Evolutionary conservation across 1,140 invertebrate genomes (phyloP).

Genomic region (Drosophila aff.): DNA sequence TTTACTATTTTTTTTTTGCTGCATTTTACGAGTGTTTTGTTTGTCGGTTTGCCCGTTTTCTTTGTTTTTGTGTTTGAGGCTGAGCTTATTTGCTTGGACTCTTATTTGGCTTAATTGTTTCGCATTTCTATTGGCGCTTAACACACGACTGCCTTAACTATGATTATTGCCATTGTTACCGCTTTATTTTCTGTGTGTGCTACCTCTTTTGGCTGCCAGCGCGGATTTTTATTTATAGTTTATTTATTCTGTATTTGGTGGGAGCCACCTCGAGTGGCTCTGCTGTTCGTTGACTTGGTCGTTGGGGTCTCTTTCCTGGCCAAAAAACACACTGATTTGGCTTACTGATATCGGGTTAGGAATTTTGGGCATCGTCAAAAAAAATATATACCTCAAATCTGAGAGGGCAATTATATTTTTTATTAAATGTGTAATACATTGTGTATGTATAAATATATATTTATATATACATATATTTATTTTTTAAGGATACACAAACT

Average conservation of each 20-base stretch:
- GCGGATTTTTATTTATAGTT: constrained; percentile 23
- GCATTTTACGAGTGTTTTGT: constrained; percentile 37
- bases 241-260: constrained; percentile 30
- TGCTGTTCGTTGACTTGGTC: constrained; percentile 20
- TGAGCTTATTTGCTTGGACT: constrained; percentile 17
- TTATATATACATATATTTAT: background rate
- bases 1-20: constrained; percentile 6
- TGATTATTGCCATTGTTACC: constrained; percentile 32
- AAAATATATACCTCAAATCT: background rate
- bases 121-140: constrained; percentile 34
- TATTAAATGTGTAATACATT: too few species aligned
- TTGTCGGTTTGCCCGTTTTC: constrained; percentile 28
- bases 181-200: constrained; percentile 17
- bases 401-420: too few species aligned
- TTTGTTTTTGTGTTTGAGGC: constrained; percentile 19
- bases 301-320: constrained; percentile 7
- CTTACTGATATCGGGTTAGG: background rate
- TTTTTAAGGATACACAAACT: too few species aligned
- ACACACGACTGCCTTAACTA: constrained; percentile 35
- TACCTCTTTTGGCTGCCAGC: constrained; percentile 21
- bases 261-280: constrained; percentile 7
- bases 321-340: constrained; percentile 3
- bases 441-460: background rate
- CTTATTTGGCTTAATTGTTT: constrained; percentile 35
- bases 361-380: background rate